Conservation (phyloP, 2,797 vertebrate genomes). For the Neosalanx taihuensis region DNA sequence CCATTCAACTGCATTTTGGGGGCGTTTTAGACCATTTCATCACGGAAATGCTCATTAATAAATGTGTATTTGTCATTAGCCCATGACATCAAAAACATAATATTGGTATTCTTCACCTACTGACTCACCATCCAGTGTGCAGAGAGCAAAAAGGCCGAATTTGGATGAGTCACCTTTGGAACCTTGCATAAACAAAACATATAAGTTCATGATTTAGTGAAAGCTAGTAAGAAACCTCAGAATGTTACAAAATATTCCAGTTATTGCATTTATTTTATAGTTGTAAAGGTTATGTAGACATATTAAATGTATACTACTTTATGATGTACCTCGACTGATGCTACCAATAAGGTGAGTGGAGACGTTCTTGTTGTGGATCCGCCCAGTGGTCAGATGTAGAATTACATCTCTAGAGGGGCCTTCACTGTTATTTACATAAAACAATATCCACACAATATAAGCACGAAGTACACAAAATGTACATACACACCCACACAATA, state of each 20-base stretch:
- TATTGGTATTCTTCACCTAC: neutral
- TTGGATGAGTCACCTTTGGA: slow-evolving; percentile 71
- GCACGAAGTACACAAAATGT: neutral
- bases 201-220: neutral
- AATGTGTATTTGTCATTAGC: neutral
- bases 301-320: too few species aligned
- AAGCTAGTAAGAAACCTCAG: neutral
- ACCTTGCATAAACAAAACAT: slow-evolving; percentile 62
- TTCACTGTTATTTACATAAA: slow-evolving; percentile 64
- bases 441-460: neutral
- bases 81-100: neutral
- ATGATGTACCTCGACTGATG: slow-evolving; percentile 83
- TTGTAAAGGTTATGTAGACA: neutral
- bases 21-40: too few species aligned
- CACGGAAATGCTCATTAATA: neutral
- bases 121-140: slow-evolving; percentile 91
- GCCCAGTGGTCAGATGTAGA: slow-evolving; percentile 88
- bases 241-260: neutral
- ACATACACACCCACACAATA: neutral
- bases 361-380: slow-evolving; percentile 98
- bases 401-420: slow-evolving; percentile 79
- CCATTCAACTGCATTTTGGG: neutral
- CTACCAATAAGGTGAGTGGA: slow-evolving; percentile 95
- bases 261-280: neutral
- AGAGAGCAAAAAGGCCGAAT: slow-evolving; percentile 92